Evolutionary conservation across 2,888 invertebrate species (phyloP).

Genomic region (Spilosoma lubricipeda): DNA sequence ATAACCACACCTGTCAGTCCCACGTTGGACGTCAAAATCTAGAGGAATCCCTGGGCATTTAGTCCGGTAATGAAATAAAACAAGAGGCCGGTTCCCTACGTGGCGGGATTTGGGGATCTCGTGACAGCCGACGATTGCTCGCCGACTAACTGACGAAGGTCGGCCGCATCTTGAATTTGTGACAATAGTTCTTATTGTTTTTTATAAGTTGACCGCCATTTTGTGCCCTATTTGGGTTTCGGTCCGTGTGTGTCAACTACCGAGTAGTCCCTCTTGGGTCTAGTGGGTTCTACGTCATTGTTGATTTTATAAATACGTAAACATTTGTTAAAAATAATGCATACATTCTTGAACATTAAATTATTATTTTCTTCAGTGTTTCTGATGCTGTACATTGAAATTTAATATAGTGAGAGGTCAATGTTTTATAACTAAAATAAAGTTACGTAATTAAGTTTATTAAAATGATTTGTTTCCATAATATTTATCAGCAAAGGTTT

Average conservation of each 20-base stretch:
- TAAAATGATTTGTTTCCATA: background rate
- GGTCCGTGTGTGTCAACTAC: background rate
- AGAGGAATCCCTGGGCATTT: conserved; percentile 51
- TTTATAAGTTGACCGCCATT: conserved; percentile 21
- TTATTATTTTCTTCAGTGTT: background rate
- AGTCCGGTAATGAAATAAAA: conserved; percentile 68
- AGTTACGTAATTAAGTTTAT: background rate
- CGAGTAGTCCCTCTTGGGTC: background rate
- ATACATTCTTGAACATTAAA: too few species aligned
- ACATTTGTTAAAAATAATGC: background rate
- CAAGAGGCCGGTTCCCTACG: conserved; percentile 57
- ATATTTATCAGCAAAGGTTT: background rate
- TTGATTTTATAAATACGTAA: background rate
- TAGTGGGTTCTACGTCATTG: background rate
- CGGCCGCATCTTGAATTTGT: conserved; percentile 60
- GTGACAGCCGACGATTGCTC: conserved; percentile 63
- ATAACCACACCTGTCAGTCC: conserved; percentile 52
- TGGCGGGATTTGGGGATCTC: conserved; percentile 58
- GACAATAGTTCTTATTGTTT: conserved; percentile 38
- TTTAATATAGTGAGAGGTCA: too few species aligned
- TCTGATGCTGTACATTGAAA: too few species aligned
- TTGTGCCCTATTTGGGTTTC: conserved; percentile 18
- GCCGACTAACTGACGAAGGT: conserved; percentile 63
- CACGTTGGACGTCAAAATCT: conserved; percentile 57
- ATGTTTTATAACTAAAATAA: background rate